Evolutionary conservation across 2,113 vertebrate species (phyloP), one percentile per base, ranked within the genome.

Genomic region (Osmerus mordax): DNA sequence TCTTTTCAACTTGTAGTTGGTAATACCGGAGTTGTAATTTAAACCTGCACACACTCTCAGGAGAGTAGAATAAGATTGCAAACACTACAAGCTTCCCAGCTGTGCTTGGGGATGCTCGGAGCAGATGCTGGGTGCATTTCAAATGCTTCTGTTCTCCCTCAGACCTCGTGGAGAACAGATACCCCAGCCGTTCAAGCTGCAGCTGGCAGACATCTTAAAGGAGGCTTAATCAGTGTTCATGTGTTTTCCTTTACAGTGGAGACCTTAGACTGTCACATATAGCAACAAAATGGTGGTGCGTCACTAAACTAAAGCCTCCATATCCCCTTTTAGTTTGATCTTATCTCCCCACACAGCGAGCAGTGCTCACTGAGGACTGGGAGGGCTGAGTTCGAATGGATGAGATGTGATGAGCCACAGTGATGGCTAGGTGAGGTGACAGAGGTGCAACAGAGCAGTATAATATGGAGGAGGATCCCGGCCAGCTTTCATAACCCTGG

Each of bases 391-490:
- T 67, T 28, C 76, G n/a, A 86, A 78, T 72, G 70, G 72, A 79
- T 58, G 69, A 67, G 65, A 69, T 75, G 18, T 21, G 70, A 72
- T 19, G 29, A 65, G 71, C 73, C 29, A 28, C 28, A 55, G 56
- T 82, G 80, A 82, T 66, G 81, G 72, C 79, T 71, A 81, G 78
- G 75, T 76, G 67, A 76, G 61, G 82, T 87, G 84, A 84, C 84
- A 84, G 68, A 67, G 78, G 78, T 75, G 77, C 70, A 75, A 78
- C 51, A 0, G 72, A 67, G 72, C 75, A 65, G 52, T 47, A 71
- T 23, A 28, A 73, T 78, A 72, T 67, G 67, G 78, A 77, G 68
- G 58, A 51, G 68, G 77, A 77, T 76, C 73, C 65, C 25, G 16
- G 68, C 71, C 23, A 83, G 60, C 63, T 71, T 69, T 69, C 67